Evolutionary conservation across 2,888 invertebrate genomes (phyloP), one percentile per base, ranked within the genome.

Genomic region (Tyria jacobaeae): DNA sequence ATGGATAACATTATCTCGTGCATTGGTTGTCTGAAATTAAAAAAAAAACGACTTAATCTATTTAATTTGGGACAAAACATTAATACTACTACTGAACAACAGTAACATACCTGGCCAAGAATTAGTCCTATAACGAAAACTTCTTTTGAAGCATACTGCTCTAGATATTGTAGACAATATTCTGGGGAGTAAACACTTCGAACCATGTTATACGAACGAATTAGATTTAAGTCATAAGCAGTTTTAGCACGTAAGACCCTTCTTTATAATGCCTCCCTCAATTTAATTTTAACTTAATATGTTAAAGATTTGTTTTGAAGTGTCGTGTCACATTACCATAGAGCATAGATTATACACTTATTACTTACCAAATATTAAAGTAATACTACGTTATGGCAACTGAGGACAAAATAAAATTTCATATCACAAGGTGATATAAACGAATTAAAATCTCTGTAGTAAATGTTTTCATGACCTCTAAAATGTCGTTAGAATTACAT

Each of bases 1-100:
- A 83, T 97, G 97, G 37, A 98, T 95, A 3, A 97, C 95, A 89
- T 96, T 96, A 79, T 97, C 97, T 80, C 96, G 96, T 63, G 95
- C 95, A 39, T 91, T 90, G 55, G 95, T 94, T 56, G 94, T 94
- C 96, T 96, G 73, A 57, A 92, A 89, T 61, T 21, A 21, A 6
- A 17, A 15, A n/a, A 47, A 25, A 37, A 27, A 15, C 3, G 7
- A 31, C 27, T 31, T 31, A 6, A 27, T 21, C n/a, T 24, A 15
- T n/a, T 4, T 41, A 39, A 31, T 10, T 1, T 12, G 1, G 7
- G 6, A 37, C 12, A 3, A 15, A 34, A 31, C 34, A 47, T 41
- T 39, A 21, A 39, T 14, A 27, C 1, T 4, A 2, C 3, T 47
- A 10, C 25, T 44, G 21, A 21, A 47, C 1, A 27, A 35, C 10